Evolutionary conservation across 2,888 invertebrate species (phyloP), one percentile per base, ranked within the genome.

Genomic region (Drosophila meridionalis): DNA sequence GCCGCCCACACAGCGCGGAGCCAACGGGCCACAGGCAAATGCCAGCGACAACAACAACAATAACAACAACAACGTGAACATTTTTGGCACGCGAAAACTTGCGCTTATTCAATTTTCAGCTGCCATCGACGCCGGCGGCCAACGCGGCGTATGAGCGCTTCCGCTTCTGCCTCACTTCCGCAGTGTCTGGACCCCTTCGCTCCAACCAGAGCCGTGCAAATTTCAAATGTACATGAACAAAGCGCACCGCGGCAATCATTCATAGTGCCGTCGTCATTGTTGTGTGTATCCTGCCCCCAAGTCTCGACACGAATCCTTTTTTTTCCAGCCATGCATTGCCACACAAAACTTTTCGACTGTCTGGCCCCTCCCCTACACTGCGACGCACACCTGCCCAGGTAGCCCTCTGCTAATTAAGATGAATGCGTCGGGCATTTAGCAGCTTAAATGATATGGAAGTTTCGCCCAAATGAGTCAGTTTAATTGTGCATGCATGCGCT

Each of bases 21-120:
- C 56, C 30, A 26, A 14, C 32, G 26, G 26, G 14, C 56, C 40
- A 26, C 36, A 43, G 70, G 47, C 71, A 67, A 48, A 50, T 50
- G 50, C 36, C 52, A 36, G 52, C 30, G 14, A 48, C 52, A 52
- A 52, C 50, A 50, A 47, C 62, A 70, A 50, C 50, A 34, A 2
- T 20, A 32, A 9, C 50, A 34, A 36, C 53, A 36, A n/a, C 67
- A 68, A 45, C 48, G 28, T 0, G 9, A 62, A 71, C 30, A 69
- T 78, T 88, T 89, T 90, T 88, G 90, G 87, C 87, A 87, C 90
- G 90, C 87, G 87, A 78, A 72, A 90, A 90, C 78, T 86, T 82
- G 72, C 83, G 89, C 84, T 90, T 87, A 90, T 90, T 87, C 87
- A 87, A 87, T 90, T 87, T 90, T 86, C 84, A 86, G 72, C 63